Evolutionary conservation across 2,113 vertebrate genomes (phyloP).

Genomic region (Dolichallabes microphthalmus): DNA sequence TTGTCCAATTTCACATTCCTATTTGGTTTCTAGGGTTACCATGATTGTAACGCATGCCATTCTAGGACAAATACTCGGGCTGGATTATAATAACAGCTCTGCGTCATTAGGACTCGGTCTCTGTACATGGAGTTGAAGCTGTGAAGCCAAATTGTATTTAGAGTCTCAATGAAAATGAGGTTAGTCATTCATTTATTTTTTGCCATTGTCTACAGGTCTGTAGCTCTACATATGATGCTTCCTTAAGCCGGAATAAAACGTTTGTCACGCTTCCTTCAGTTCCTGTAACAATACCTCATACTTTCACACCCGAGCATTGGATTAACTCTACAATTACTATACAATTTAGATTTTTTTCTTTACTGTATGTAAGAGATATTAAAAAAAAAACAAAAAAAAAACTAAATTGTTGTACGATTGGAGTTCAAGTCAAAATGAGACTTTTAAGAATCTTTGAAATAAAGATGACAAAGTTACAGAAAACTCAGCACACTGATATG

Average conservation of each 20-base stretch:
- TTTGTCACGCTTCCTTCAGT: not conserved
- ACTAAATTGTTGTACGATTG: no score
- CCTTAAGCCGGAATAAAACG: not conserved
- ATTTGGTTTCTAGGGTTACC: conserved; percentile 3
- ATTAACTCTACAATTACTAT: not conserved
- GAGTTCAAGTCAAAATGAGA: no score
- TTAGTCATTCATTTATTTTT: not conserved
- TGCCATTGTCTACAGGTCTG: not conserved
- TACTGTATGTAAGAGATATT: not conserved
- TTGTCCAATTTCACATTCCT: not conserved
- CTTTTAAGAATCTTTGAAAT: no score
- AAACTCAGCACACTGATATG: no score
- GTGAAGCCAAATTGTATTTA: not conserved
- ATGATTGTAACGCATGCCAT: conserved; percentile 24
- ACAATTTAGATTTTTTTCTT: not conserved
- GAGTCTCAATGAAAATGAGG: not conserved
- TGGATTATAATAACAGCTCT: conserved; percentile 2
- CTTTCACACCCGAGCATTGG: not conserved
- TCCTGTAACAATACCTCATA: not conserved
- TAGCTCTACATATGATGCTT: not conserved
- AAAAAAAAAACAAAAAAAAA: not conserved
- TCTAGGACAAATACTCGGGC: conserved; percentile 5
- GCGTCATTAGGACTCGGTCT: not conserved
- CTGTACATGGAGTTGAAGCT: not conserved
- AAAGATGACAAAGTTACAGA: no score